Base-by-base conservation (phyloP, 2,888 invertebrate species). In the Ceraclea dissimilis region DNA sequence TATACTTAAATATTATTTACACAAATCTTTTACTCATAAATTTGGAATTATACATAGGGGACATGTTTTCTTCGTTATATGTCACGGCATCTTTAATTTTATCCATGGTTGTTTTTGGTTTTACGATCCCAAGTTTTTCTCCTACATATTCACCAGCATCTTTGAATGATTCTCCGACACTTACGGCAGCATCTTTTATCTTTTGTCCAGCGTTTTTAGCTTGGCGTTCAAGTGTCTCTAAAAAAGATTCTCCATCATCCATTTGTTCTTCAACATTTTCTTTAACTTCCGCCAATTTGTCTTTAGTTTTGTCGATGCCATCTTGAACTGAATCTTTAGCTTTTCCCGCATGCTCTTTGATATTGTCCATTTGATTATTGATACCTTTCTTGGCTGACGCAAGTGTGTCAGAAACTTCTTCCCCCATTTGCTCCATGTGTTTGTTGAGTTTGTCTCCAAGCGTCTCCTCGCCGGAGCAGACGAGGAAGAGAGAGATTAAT, bases 91-190 rank as follows among this genome's bases (percentile, higher is more conserved):
- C 60, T 21, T 60, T 58, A 1, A 57, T 44, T 26, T 55, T 44
- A 31, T 58, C 60, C 13, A 39, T 52, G 44, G 55, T n/a, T 17
- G 51, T 49, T 49, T 57, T 57, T 8, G 57, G 54, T 52, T 61
- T 61, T 16, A 57, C 51, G 17, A 60, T 52, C 8, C 61, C 59
- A 11, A 58, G 57, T 39, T 59, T 61, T 48, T 61, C 59, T 17
- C 59, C 61, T n/a, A 60, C 53, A 31, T 58, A 58, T 16, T 58
- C 59, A 13, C 57, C 60, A 5, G 58, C 59, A 17, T 60, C 61
- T 21, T 55, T 53, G 18, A 61, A 51, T 31, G 59, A 56, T 46
- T 61, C 59, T 19, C 61, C 61, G 13, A 61, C 60, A 8, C 16
- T 17, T 11, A 53, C 52, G 8, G 54, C 58, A 16, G 61, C 61